Evolutionary conservation across 2,888 invertebrate genomes (phyloP), one percentile per base, ranked within the genome.

Genomic region (Pyrocoelia pectoralis): DNA sequence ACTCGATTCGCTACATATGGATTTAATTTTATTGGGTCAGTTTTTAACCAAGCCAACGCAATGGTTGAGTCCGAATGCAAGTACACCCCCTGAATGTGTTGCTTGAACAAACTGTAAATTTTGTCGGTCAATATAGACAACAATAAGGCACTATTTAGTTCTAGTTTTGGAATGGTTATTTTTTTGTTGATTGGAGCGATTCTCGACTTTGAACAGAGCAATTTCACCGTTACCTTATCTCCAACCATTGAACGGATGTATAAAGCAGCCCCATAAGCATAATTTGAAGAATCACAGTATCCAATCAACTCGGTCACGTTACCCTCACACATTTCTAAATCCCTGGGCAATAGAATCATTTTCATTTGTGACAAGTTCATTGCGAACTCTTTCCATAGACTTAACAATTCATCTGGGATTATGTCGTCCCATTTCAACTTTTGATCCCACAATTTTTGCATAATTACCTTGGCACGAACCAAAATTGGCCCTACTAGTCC

Each of bases 61-160:
- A 66, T 58, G 6, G 50, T 62, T 13, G 56, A 72, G 33, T 65
- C 68, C 10, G 59, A 67, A 69, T 56, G 72, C 24, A 40, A 66
- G 29, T 28, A 43, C 4, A 40, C 10, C 1, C 46, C 24, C 15
- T 49, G 4, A 8, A 46, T 46, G 6, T 17, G 2, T 9, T 55
- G 6, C 5, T 56, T 14, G 5, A 50, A 19, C 1, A 38, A 9
- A 17, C 12, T 12, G 4, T 24, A 14, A n/a, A 55, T 19, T 24
- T 29, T 50, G n/a, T 18, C 6, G 1, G 18, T 18, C 48, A 61
- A 24, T 19, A 29, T 55, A 10, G 61, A 19, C 33, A 50, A 6
- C 3, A 24, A 6, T 24, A 24, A 24, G 4, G 24, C 24, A 24
- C 24, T 24, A 24, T 24, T 24, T 24, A 24, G 24, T 24, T 24